phyloP scores from a whole-genome alignment of 2,113 vertebrate genomes.

The Brachionichthys hirsutus region DNA sequence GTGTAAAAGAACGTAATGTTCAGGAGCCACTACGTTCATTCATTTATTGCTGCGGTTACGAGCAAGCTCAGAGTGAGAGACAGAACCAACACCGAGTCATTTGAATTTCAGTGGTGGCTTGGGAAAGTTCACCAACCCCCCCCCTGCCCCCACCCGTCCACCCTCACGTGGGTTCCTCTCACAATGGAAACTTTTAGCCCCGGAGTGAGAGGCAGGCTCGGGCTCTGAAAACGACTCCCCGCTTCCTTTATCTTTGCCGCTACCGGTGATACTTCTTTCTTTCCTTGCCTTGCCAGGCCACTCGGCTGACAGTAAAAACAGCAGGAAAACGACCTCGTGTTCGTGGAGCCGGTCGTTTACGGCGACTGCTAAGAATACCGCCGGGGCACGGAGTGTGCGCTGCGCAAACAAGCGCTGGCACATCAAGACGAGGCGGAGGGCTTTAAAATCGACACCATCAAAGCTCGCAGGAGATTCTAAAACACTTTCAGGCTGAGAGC shows the following conservation, averaged over 20 bases:
- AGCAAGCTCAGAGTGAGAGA: background rate
- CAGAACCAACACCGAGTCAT: constrained; percentile 15
- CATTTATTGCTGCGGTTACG: background rate
- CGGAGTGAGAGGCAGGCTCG: constrained; percentile 70
- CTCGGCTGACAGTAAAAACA: constrained; percentile 34
- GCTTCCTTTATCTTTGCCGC: constrained; percentile 70
- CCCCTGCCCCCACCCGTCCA: constrained; percentile 54
- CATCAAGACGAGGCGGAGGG: constrained; percentile 30
- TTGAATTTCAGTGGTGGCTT: constrained; percentile 49
- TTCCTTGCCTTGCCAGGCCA: constrained; percentile 27
- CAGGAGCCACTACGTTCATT: constrained; percentile 8
- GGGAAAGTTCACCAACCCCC: constrained; percentile 57
- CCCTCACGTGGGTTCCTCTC: constrained; percentile 72
- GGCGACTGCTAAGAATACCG: constrained; percentile 75
- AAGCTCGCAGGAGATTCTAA: constrained; percentile 31
- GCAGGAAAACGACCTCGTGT: constrained; percentile 26
- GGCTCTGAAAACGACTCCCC: constrained; percentile 40
- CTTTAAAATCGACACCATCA: constrained; percentile 8
- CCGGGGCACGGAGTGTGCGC: constrained; percentile 56
- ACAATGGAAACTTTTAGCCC: constrained; percentile 83
- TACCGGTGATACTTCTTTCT: constrained; percentile 64
- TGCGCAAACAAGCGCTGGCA: constrained; percentile 62
- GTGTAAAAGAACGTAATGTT: constrained; percentile 25
- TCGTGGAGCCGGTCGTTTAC: constrained; percentile 47
- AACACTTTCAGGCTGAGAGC: constrained; percentile 3